Evolutionary conservation across 2,113 vertebrate genomes (phyloP).

Genomic region (Sisor rabdophorus): DNA sequence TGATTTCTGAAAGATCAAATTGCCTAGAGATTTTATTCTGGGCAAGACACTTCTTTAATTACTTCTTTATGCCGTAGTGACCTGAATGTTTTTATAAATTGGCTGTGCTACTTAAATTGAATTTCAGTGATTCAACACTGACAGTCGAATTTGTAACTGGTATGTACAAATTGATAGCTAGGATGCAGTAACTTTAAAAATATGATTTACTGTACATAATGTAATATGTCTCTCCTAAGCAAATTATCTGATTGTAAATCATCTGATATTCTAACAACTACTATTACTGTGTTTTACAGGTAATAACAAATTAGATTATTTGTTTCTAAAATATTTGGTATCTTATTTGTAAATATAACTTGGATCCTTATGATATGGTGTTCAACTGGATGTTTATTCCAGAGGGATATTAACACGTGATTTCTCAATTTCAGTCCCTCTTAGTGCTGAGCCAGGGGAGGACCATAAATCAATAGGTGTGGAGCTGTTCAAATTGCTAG

Average conservation of each 20-base stretch:
- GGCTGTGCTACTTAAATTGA: slow-evolving; percentile 45
- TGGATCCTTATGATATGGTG: too few relatives aligned
- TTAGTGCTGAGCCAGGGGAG: slow-evolving; percentile 50
- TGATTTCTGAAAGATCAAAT: slow-evolving; percentile 55
- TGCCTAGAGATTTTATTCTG: slow-evolving; percentile 44
- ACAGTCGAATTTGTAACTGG: slow-evolving; percentile 23
- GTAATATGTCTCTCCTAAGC: not conserved
- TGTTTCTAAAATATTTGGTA: slow-evolving; percentile 22
- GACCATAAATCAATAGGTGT: slow-evolving; percentile 59
- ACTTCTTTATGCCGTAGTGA: slow-evolving; percentile 56
- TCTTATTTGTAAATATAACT: too few relatives aligned
- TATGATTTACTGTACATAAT: not conserved
- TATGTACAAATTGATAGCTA: slow-evolving; percentile 8
- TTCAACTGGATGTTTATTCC: slow-evolving; percentile 31
- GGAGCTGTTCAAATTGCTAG: slow-evolving; percentile 56
- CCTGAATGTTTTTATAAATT: slow-evolving; percentile 46
- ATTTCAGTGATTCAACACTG: slow-evolving; percentile 47
- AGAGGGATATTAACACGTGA: slow-evolving; percentile 45
- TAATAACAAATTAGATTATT: slow-evolving; percentile 21
- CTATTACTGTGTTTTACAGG: slow-evolving; percentile 15
- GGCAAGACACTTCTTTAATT: slow-evolving; percentile 63
- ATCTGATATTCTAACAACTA: not conserved
- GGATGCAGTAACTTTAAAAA: slow-evolving; percentile 7
- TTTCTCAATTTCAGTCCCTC: slow-evolving; percentile 51
- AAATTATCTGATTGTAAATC: slow-evolving; percentile 13